A percentile compares a stretch with the other conserved stretches of the same genome.
Evolutionary conservation across 1,140 invertebrate species (phyloP).

Genomic region (Tetranychus cinnabarinus): DNA sequence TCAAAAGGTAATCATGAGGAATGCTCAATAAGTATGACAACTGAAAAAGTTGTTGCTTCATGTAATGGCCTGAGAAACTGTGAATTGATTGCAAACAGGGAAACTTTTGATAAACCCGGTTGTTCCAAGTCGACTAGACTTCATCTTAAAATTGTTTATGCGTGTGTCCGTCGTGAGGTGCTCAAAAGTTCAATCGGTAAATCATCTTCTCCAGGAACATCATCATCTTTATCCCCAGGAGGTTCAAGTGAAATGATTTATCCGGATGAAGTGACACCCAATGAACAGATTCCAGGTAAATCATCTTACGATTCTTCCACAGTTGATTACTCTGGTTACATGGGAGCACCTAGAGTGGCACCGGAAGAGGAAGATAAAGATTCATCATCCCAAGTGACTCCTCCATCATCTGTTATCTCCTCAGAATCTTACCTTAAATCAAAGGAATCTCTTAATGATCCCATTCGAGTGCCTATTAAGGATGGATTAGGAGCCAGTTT

Average conservation of each 20-base stretch:
- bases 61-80: slow-evolving; percentile 13
- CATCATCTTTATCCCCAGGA: neutral
- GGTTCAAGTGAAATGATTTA: neutral
- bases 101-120: slow-evolving; percentile 10
- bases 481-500: too few relatives aligned
- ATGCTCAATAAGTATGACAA: slow-evolving; percentile 11
- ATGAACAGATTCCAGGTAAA: neutral
- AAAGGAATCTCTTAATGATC: too few relatives aligned
- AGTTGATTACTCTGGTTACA: neutral
- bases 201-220: neutral
- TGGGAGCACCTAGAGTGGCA: neutral
- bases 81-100: slow-evolving; percentile 9
- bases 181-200: neutral
- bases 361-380: too few relatives aligned
- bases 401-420: too few relatives aligned
- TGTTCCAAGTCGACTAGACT: slow-evolving; percentile 9
- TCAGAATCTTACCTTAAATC: too few relatives aligned
- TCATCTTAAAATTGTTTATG: slow-evolving; percentile 14
- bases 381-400: too few relatives aligned
- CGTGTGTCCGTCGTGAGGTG: slow-evolving; percentile 9
- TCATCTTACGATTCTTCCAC: neutral
- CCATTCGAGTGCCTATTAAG: too few relatives aligned
- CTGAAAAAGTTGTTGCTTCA: slow-evolving; percentile 12
- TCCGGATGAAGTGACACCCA: neutral
- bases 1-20: neutral